Conservation (phyloP, 2,113 vertebrate genomes). For the Cebidichthys violaceus region DNA sequence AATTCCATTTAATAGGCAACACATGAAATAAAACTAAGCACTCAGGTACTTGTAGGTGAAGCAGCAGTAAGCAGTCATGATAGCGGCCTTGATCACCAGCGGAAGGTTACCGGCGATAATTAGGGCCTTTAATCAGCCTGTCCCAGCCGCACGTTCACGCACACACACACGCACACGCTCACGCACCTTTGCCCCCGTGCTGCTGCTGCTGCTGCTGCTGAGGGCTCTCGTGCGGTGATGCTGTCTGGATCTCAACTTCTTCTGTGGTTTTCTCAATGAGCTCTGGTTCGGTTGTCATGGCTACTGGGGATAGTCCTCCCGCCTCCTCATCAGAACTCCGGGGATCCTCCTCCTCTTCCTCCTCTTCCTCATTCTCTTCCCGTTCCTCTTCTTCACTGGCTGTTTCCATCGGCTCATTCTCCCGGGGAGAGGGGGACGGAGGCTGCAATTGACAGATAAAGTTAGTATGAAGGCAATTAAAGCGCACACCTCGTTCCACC, state of each 20-base stretch:
- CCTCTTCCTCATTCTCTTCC: conserved; percentile 18
- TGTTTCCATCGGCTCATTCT: conserved; percentile 61
- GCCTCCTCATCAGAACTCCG: conserved; percentile 66
- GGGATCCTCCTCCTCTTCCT: conserved; percentile 35
- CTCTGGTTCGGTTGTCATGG: conserved; percentile 67
- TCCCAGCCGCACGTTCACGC: conserved; percentile 9
- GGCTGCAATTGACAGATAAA: conserved; percentile 32
- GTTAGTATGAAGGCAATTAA: neutral
- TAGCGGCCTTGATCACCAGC: neutral
- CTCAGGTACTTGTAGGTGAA: neutral
- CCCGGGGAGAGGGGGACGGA: conserved; percentile 30
- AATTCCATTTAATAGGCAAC: neutral
- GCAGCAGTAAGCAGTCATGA: neutral
- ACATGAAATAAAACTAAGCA: neutral
- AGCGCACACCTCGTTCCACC: too few species aligned
- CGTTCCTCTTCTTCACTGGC: conserved; percentile 50
- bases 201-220: conserved; percentile 38
- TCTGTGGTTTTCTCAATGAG: conserved; percentile 56
- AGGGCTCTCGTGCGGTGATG: conserved; percentile 49
- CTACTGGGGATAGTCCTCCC: conserved; percentile 56
- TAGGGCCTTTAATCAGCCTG: neutral
- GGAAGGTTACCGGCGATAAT: neutral
- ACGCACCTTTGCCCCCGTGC: conserved; percentile 50
- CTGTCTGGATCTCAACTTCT: conserved; percentile 55
- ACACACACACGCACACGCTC: neutral